Conservation (phyloP, 2,888 invertebrate species). For the Cylindroiulus punctatus region DNA sequence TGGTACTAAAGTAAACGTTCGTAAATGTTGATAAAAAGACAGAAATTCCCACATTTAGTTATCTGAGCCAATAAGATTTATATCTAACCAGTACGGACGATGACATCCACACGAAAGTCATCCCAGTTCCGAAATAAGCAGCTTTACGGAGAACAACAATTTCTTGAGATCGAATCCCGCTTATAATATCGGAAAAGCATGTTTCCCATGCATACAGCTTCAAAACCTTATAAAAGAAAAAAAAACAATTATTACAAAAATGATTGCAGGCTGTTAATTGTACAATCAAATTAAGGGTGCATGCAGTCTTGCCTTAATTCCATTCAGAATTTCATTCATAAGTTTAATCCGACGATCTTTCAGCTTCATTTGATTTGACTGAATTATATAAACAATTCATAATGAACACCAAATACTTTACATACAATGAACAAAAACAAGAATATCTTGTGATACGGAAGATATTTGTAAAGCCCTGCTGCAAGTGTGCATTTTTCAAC, state of each 20-base stretch:
- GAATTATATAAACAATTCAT: constrained; percentile 48
- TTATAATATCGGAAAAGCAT: constrained; percentile 61
- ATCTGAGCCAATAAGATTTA: background rate
- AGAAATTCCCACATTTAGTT: no score
- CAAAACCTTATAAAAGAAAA: constrained; percentile 63
- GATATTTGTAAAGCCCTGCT: no score
- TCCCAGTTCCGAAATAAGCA: constrained; percentile 63
- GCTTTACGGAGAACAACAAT: constrained; percentile 62
- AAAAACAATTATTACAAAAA: background rate
- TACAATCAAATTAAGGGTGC: background rate
- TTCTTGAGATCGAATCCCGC: constrained; percentile 65
- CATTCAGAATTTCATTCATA: constrained; percentile 65
- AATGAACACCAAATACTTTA: background rate
- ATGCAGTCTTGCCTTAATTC: constrained; percentile 63
- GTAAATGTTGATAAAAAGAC: no score
- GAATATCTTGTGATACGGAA: no score
- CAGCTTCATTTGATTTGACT: constrained; percentile 62
- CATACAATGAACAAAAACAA: background rate
- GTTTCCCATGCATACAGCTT: constrained; percentile 70
- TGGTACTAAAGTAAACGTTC: no score
- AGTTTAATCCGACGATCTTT: constrained; percentile 66
- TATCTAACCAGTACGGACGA: constrained; percentile 46
- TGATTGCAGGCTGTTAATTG: background rate
- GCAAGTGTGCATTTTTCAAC: no score
- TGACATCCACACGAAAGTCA: constrained; percentile 59